phyloP scores from a whole-genome alignment of 2,888 invertebrate species.

The Calliphora vomitoria region DNA sequence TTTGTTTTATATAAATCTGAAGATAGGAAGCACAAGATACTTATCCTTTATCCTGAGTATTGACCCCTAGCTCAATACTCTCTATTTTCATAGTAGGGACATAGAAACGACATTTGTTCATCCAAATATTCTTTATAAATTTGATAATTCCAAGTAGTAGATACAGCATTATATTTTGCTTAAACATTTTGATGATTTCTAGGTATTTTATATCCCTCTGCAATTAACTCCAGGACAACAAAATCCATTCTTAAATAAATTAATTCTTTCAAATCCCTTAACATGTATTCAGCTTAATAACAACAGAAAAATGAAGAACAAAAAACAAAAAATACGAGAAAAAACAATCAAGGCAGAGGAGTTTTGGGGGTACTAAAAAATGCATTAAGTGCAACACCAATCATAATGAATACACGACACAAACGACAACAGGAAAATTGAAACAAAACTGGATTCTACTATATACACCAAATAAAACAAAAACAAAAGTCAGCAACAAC shows the following conservation, averaged over 20 bases:
- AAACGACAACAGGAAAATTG: constrained; percentile 71
- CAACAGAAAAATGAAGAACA: constrained; percentile 18
- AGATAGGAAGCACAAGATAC: too few species aligned
- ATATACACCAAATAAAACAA: constrained; percentile 53
- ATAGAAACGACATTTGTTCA: too few species aligned
- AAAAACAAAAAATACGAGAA: not conserved
- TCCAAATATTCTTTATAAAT: too few species aligned
- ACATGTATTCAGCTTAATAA: constrained; percentile 24
- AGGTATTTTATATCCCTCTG: not conserved
- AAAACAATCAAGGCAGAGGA: constrained; percentile 42
- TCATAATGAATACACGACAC: constrained; percentile 73
- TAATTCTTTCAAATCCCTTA: not conserved
- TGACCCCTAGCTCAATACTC: too few species aligned
- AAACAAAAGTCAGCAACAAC: constrained; percentile 45
- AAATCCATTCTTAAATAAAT: not conserved
- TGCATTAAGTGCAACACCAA: constrained; percentile 81
- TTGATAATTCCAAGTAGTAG: too few species aligned
- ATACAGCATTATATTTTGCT: too few species aligned
- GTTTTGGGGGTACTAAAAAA: constrained; percentile 80
- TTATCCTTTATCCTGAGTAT: too few species aligned
- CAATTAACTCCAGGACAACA: not conserved
- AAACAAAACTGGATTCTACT: constrained; percentile 74
- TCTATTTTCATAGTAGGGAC: too few species aligned
- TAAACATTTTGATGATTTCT: too few species aligned
- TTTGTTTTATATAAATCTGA: too few species aligned